A percentile compares a stretch with the other conserved stretches of the same genome.
phyloP scores from a whole-genome alignment of 2,888 invertebrate species.

The Patella depressa region DNA sequence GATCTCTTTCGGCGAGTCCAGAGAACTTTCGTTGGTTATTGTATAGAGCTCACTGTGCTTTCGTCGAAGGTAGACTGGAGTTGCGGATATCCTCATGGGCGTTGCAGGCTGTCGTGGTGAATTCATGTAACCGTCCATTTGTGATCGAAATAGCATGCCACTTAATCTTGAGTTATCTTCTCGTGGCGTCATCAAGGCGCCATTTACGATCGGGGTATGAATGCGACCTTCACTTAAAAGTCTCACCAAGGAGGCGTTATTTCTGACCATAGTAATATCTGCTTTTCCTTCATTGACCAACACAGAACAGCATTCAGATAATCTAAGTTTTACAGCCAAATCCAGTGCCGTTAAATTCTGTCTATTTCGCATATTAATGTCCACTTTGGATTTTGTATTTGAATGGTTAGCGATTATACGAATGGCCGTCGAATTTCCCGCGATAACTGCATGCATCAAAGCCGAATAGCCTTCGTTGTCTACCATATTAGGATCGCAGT shows the following conservation, averaged over 20 bases:
- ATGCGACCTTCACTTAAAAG: slow-evolving; percentile 14
- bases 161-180: not conserved
- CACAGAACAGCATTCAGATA: slow-evolving; percentile 52
- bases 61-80: not conserved
- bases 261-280: slow-evolving; percentile 35
- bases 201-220: not conserved
- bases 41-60: not conserved
- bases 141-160: not conserved
- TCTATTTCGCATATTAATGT: slow-evolving; percentile 45
- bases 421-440: slow-evolving; percentile 47
- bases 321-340: slow-evolving; percentile 50
- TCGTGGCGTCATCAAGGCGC: not conserved
- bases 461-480: slow-evolving; percentile 52
- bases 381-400: slow-evolving; percentile 39
- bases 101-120: not conserved
- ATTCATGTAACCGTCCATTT: not conserved
- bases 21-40: not conserved
- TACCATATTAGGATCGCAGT: slow-evolving; percentile 50
- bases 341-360: slow-evolving; percentile 50
- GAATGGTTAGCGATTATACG: slow-evolving; percentile 47
- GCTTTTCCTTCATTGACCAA: slow-evolving; percentile 51
- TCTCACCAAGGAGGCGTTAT: slow-evolving; percentile 21
- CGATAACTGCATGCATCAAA: slow-evolving; percentile 51
- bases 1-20: not conserved
- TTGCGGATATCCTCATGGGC: not conserved